Conservation (phyloP, 1,140 invertebrate genomes). For the Sycobia sp. region DNA sequence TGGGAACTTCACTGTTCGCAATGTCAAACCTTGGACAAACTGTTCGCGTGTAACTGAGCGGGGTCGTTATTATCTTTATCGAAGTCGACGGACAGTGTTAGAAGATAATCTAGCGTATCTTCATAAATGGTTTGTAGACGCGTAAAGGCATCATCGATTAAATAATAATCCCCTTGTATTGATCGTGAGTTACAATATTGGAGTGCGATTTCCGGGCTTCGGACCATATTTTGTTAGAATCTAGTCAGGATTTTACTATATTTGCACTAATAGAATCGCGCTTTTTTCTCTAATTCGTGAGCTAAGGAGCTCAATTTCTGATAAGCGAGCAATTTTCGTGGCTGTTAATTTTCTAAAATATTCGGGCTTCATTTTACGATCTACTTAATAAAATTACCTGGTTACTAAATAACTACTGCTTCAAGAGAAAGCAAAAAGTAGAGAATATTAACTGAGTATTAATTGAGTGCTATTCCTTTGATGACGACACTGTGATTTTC, state of each 20-base stretch:
- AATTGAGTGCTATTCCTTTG: no score
- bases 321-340: neutral
- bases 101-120: no score
- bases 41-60: neutral
- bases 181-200: neutral
- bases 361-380: no score
- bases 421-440: no score
- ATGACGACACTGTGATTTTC: no score
- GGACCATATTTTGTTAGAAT: neutral
- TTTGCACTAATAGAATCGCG: neutral
- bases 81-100: neutral
- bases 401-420: no score
- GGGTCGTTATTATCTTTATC: neutral
- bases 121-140: neutral
- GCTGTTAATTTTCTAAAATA: neutral
- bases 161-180: neutral
- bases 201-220: neutral
- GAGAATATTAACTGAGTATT: no score
- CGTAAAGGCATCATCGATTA: neutral
- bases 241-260: neutral
- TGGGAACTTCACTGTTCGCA: conserved; percentile 11
- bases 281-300: neutral
- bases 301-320: neutral
- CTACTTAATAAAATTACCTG: no score
- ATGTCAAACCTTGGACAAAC: neutral